phyloP scores from a whole-genome alignment of 2,797 vertebrate species.

The Parauchenoglanis ngamensis region DNA sequence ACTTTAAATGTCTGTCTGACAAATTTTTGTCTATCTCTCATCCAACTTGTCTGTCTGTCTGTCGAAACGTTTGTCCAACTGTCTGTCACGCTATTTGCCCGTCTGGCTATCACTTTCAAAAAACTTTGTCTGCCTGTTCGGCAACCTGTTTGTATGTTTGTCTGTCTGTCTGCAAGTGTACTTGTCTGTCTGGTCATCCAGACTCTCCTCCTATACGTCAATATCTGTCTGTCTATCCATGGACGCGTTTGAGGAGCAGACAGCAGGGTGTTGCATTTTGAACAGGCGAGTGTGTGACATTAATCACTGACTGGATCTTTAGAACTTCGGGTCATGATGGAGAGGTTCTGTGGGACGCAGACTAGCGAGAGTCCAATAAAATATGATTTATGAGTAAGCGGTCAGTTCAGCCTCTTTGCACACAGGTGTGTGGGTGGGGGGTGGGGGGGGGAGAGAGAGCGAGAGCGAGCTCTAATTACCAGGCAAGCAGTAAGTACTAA shows the following conservation, averaged over 20 bases:
- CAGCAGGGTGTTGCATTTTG: not conserved
- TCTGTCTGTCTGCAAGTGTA: not conserved
- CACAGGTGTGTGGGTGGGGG: constrained; percentile 17
- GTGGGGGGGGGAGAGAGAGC: not conserved
- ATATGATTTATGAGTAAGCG: constrained; percentile 10
- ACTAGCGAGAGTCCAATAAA: not conserved
- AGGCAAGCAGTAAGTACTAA: not conserved
- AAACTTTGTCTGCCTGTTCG: too few relatives aligned
- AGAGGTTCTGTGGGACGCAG: constrained; percentile 8
- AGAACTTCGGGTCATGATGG: not conserved
- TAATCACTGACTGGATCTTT: not conserved
- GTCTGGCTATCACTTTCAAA: not conserved
- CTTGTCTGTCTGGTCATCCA: not conserved
- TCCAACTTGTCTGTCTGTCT: not conserved
- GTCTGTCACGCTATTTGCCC: not conserved
- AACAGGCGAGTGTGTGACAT: not conserved
- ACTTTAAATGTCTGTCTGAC: not conserved
- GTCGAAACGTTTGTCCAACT: not conserved
- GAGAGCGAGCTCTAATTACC: not conserved
- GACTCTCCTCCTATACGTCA: not conserved
- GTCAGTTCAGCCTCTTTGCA: not conserved
- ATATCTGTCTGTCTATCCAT: not conserved
- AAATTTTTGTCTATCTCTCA: not conserved
- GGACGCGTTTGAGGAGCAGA: not conserved
- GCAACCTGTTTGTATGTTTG: too few relatives aligned